A percentile compares a stretch with the other conserved stretches of the same genome.
Evolutionary conservation across 2,797 vertebrate genomes (phyloP).

Genomic region (Hypotaenidia okinawae): DNA sequence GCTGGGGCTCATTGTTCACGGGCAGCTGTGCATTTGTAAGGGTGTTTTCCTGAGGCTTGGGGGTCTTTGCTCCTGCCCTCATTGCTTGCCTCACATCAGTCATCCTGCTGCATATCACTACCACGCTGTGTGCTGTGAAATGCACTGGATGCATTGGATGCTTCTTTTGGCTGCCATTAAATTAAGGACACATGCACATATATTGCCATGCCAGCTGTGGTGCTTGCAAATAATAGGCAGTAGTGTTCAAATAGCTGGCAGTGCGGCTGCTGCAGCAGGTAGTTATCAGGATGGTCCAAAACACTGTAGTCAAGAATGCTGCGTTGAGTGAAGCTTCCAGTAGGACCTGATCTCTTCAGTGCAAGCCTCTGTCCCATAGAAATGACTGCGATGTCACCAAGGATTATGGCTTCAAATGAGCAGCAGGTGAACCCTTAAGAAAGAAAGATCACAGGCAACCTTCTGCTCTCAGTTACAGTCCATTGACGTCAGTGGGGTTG

Average conservation of each 20-base stretch:
- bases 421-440: constrained; percentile 63
- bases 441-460: constrained; percentile 62
- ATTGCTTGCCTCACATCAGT: neutral
- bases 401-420: constrained; percentile 64
- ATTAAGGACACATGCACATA: accelerated
- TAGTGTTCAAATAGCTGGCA: neutral
- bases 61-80: neutral
- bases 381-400: constrained; percentile 53
- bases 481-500: constrained; percentile 54
- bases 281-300: neutral
- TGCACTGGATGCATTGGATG: neutral
- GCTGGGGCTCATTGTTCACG: accelerated
- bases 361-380: neutral
- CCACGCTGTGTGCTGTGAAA: neutral
- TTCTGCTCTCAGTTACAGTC: constrained; percentile 64
- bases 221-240: neutral
- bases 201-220: neutral
- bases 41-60: neutral
- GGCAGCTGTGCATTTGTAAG: neutral
- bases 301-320: neutral
- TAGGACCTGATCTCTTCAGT: neutral
- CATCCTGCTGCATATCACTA: too few relatives aligned
- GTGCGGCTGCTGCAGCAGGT: neutral
- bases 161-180: neutral
- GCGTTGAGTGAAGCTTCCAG: neutral